A percentile compares a stretch with the other conserved stretches of the same genome.
These are phyloP conservation scores for Diacarnus erythraeanus DNA, from an alignment of 37 sponge, comb jelly and placozoan genomes.

Conservation along the genomic window DNA sequence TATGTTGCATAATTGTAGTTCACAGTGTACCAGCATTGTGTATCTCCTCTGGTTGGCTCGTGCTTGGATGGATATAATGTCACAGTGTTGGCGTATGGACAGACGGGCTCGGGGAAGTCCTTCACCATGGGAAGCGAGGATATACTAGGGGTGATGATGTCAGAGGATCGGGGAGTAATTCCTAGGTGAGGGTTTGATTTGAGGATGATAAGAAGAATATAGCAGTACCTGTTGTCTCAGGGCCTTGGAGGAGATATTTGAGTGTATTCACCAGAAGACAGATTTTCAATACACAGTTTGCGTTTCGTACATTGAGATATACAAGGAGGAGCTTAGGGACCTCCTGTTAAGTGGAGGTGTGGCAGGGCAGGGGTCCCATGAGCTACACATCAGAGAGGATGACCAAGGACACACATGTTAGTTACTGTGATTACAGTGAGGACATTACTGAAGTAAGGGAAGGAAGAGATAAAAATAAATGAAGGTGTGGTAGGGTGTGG, in stretches of 20 bases:
- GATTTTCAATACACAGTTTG: conserved; percentile 11
- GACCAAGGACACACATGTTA: conserved; percentile 73
- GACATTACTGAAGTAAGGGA: too few species aligned
- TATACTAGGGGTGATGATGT: not conserved
- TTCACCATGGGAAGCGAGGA: conserved; percentile 92
- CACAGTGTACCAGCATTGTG: conserved; percentile 40
- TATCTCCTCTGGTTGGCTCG: conserved; percentile 80
- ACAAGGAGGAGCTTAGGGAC: conserved; percentile 96
- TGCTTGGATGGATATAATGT: conserved; percentile 92
- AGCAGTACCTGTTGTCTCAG: conserved; percentile 1
- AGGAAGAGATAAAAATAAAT: too few species aligned
- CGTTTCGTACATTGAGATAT: conserved; percentile 95
- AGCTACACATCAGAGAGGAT: conserved; percentile 75
- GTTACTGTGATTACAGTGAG: too few species aligned
- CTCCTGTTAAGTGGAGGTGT: conserved; percentile 37
- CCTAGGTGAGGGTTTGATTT: conserved; percentile 5
- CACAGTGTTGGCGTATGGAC: conserved; percentile 97
- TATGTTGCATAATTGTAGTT: conserved; percentile 6
- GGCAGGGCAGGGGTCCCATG: not conserved
- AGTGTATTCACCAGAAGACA: conserved; percentile 11
- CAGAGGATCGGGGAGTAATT: conserved; percentile 60
- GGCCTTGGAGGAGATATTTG: conserved; percentile 59
- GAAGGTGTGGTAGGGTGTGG: too few species aligned
- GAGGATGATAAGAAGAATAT: not conserved
- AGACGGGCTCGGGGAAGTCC: conserved; percentile 97